Evolutionary conservation across 1,140 invertebrate species (phyloP).

Genomic region (Habropoda laboriosa): DNA sequence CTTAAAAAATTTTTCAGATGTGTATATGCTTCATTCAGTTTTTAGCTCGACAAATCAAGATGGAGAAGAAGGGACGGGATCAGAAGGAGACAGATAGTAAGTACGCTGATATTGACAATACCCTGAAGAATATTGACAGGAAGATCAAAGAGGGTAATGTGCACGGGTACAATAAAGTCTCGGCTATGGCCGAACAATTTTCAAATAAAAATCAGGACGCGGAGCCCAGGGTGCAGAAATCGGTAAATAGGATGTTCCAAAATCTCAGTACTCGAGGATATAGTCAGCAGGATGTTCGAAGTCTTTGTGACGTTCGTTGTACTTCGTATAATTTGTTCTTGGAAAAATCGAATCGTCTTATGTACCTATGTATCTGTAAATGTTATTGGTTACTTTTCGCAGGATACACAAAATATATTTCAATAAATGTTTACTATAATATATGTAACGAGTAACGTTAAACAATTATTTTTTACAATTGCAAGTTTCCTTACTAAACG

Average conservation of each 20-base stretch:
- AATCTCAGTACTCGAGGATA: constrained; percentile 37
- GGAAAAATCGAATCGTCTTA: neutral
- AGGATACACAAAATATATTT: neutral
- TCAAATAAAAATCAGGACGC: constrained; percentile 85
- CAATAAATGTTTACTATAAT: no score
- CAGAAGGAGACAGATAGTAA: constrained; percentile 84
- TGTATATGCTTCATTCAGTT: constrained; percentile 84
- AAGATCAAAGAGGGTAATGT: constrained; percentile 90
- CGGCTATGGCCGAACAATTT: constrained; percentile 91
- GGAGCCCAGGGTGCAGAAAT: constrained; percentile 84
- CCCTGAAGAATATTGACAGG: constrained; percentile 89
- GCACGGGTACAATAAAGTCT: constrained; percentile 92
- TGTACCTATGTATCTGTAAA: neutral
- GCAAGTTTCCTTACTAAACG: neutral
- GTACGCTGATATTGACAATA: constrained; percentile 90
- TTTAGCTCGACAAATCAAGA: constrained; percentile 89
- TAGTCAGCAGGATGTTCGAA: constrained; percentile 38
- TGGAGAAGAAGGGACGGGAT: constrained; percentile 85
- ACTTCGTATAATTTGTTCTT: neutral
- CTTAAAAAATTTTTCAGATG: constrained; percentile 55
- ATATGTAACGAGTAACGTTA: neutral
- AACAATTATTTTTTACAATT: neutral
- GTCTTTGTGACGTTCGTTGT: constrained; percentile 26
- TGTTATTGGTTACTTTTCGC: neutral
- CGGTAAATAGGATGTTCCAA: constrained; percentile 81